phyloP scores from a whole-genome alignment of 2,113 vertebrate genomes.

The Leptodactylus fuscus region DNA sequence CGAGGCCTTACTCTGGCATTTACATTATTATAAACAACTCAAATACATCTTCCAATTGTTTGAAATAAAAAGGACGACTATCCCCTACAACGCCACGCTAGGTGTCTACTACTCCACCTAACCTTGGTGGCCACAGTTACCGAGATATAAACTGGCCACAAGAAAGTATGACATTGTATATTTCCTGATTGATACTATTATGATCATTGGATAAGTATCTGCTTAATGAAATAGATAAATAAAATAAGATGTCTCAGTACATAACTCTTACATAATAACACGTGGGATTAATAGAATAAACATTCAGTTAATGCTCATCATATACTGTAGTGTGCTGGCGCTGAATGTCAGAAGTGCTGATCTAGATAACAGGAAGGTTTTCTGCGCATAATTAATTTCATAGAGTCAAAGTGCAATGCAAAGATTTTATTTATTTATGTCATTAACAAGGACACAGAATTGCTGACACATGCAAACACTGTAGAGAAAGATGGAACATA shows the following conservation, averaged over 20 bases:
- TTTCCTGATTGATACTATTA: no score
- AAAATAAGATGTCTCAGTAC: background rate
- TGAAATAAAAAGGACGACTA: no score
- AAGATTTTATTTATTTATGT: background rate
- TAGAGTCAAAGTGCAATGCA: background rate
- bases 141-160: no score
- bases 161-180: no score
- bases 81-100: no score
- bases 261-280: background rate
- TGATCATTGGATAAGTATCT: background rate
- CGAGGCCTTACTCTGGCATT: no score
- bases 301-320: background rate
- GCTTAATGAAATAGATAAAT: background rate
- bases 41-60: no score
- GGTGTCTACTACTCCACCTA: no score
- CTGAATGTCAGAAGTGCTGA: slow-evolving; percentile 1
- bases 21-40: no score
- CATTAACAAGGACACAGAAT: background rate
- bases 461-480: background rate
- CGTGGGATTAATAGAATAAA: background rate
- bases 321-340: background rate
- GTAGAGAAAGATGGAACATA: background rate
- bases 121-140: no score
- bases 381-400: background rate
- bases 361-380: background rate